Percentiles rank a stretch among this genome's conserved stretches.
Evolutionary conservation across 1,140 invertebrate genomes (phyloP).

Genomic region (Bombus turneri): DNA sequence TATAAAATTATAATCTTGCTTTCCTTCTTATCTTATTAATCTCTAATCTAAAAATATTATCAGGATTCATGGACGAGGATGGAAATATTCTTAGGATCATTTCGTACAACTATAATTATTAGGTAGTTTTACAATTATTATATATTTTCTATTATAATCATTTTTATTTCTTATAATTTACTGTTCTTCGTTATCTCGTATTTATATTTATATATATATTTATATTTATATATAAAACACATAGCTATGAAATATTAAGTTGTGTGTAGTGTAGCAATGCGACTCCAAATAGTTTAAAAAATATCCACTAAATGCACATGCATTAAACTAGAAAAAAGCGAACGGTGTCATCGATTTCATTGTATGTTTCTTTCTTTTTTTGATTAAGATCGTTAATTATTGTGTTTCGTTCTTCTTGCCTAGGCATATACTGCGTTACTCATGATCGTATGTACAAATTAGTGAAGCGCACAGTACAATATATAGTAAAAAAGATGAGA

Average conservation of each 20-base stretch:
- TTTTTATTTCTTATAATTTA: conserved; percentile 75
- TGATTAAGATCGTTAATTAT: conserved; percentile 56
- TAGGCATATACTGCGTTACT: conserved; percentile 46
- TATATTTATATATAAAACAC: conserved; percentile 73
- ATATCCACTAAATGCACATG: conserved; percentile 65
- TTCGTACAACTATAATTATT: conserved; percentile 63
- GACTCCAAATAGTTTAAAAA: conserved; percentile 65
- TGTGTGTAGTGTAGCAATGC: conserved; percentile 66
- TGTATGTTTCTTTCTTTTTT: conserved; percentile 28
- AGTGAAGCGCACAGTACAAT: conserved; percentile 47
- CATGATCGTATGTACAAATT: conserved; percentile 58
- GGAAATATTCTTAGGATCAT: conserved; percentile 23
- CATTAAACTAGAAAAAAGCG: conserved; percentile 62
- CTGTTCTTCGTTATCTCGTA: conserved; percentile 63
- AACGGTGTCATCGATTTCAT: conserved; percentile 31
- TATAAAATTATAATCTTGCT: not conserved
- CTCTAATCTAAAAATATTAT: not conserved
- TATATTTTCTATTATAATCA: conserved; percentile 76
- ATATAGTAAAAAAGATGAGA: conserved; percentile 52
- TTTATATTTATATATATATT: conserved; percentile 72
- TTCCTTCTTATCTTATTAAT: not conserved
- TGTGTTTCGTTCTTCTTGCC: conserved; percentile 10
- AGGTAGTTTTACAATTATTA: conserved; percentile 72
- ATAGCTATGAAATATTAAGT: conserved; percentile 70
- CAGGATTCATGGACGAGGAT: not conserved